phyloP scores from a whole-genome alignment of 2,888 invertebrate genomes.

The Polymixis lichenea region DNA sequence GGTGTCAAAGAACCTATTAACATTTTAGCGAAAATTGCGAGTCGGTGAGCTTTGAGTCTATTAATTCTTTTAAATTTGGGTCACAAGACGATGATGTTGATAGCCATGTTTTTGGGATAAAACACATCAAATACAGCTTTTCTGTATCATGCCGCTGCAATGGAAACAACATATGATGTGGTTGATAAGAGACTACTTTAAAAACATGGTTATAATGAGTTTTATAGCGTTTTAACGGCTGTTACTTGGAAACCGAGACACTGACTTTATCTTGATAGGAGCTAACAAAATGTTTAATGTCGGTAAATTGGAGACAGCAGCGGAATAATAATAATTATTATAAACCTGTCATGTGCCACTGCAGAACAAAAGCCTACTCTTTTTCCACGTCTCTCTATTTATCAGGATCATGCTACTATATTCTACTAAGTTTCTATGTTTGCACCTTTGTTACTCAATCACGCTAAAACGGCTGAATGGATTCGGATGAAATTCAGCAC shows the following conservation, averaged over 20 bases:
- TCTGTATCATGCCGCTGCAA: not conserved
- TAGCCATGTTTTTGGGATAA: slow-evolving; percentile 7
- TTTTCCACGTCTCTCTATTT: too few species aligned
- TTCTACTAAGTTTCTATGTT: too few species aligned
- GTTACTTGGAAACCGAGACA: slow-evolving; percentile 3
- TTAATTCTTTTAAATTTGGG: slow-evolving; percentile 57
- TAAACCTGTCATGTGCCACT: not conserved
- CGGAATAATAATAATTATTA: not conserved
- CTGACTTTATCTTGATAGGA: not conserved
- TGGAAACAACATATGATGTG: not conserved
- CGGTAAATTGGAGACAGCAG: not conserved
- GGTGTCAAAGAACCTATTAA: slow-evolving; percentile 87
- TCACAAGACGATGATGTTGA: slow-evolving; percentile 31
- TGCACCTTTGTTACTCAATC: too few species aligned
- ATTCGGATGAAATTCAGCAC: too few species aligned
- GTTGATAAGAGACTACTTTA: not conserved
- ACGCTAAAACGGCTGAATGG: too few species aligned
- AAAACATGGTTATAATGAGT: slow-evolving; percentile 10
- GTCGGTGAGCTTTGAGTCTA: slow-evolving; percentile 55
- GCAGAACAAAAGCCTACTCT: too few species aligned
- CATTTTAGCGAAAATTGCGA: slow-evolving; percentile 73
- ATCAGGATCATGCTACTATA: too few species aligned
- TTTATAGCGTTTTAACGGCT: not conserved
- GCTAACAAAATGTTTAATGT: not conserved
- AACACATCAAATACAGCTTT: not conserved